These are phyloP conservation scores for Pangasianodon hypophthalmus DNA, from an alignment of 2,113 vertebrate species.

Conservation along the genomic window DNA sequence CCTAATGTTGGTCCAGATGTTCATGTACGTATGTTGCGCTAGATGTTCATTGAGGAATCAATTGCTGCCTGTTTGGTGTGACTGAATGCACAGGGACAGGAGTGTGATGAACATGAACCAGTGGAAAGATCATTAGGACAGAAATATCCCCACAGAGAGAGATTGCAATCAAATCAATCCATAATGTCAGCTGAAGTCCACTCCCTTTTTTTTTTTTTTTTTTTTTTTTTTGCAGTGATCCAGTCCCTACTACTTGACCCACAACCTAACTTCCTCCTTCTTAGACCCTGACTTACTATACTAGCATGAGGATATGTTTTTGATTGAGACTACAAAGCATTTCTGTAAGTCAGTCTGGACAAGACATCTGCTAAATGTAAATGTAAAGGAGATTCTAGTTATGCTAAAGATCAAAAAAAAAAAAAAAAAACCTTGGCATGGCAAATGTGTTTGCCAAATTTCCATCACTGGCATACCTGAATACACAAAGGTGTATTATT, in stretches of 20 bases:
- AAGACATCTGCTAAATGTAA: not conserved
- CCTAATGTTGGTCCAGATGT: not conserved
- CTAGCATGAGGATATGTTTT: not conserved
- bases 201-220: not conserved
- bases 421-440: not conserved
- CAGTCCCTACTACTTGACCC: not conserved
- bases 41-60: not conserved
- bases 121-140: constrained; percentile 70
- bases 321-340: not conserved
- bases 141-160: not conserved
- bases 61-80: not conserved
- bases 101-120: constrained; percentile 33
- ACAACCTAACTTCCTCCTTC: not conserved
- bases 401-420: not conserved
- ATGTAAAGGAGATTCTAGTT: not conserved
- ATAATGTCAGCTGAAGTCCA: constrained; percentile 2
- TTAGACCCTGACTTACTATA: not conserved
- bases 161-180: constrained; percentile 57
- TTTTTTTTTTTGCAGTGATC: not conserved
- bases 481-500: too few relatives aligned
- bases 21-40: not conserved
- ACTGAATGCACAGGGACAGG: not conserved
- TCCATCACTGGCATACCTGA: not conserved
- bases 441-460: not conserved
- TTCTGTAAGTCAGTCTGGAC: not conserved